These are phyloP conservation scores for Aphidius gifuensis DNA, from an alignment of 1,140 invertebrate genomes.

Conservation along the genomic window DNA sequence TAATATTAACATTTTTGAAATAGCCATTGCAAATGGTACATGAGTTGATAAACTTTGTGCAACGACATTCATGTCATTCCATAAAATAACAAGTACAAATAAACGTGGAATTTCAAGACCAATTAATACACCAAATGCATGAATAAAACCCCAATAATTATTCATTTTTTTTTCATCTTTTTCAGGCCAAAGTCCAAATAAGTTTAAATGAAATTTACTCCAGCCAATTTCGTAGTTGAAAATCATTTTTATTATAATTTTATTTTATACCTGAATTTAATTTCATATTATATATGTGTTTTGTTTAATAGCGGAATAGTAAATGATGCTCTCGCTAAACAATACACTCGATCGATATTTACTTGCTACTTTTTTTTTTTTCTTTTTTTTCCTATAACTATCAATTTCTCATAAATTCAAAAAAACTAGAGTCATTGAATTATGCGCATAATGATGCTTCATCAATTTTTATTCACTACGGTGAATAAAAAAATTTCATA, in stretches of 20 bases:
- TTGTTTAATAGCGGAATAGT: too few species aligned
- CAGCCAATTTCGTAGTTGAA: conserved; percentile 11
- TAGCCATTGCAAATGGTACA: conserved; percentile 2
- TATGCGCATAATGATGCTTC: too few species aligned
- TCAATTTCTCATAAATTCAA: too few species aligned
- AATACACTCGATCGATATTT: too few species aligned
- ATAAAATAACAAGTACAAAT: conserved; percentile 6
- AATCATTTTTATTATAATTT: not conserved
- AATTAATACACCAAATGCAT: not conserved
- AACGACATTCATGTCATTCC: conserved; percentile 4
- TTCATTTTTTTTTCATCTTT: not conserved
- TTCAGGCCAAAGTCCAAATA: conserved; percentile 21
- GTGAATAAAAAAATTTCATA: too few species aligned
- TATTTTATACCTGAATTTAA: too few species aligned
- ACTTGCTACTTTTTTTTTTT: too few species aligned
- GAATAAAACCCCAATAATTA: not conserved
- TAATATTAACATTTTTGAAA: conserved; percentile 17
- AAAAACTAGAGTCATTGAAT: too few species aligned
- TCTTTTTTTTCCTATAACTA: too few species aligned
- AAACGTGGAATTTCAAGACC: not conserved
- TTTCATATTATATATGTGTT: too few species aligned
- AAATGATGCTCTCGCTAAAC: too few species aligned
- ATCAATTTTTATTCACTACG: too few species aligned
- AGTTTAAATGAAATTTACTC: conserved; percentile 8
- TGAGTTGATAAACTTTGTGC: conserved; percentile 2